Percentiles rank a stretch among this genome's conserved stretches.
Conservation (phyloP, 2,888 invertebrate species). For the Lasioglossum calceatum region DNA sequence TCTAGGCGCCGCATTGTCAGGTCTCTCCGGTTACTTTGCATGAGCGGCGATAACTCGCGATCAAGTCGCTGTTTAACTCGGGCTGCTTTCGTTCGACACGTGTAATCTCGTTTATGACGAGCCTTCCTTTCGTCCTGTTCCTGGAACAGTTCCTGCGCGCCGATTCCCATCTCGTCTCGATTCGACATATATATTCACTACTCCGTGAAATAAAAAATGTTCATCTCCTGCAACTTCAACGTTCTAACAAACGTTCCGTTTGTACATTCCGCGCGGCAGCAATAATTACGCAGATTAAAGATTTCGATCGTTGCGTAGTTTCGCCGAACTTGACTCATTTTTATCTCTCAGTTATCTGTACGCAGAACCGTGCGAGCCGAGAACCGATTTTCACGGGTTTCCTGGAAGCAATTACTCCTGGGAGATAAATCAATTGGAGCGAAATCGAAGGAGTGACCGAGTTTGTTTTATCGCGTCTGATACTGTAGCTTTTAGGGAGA, state of each 20-base stretch:
- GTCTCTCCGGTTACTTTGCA: constrained; percentile 59
- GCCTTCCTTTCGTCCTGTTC: constrained; percentile 29
- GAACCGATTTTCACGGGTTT: not conserved
- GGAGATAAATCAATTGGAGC: not conserved
- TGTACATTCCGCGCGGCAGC: not conserved
- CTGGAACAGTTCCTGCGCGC: constrained; percentile 12
- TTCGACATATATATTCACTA: not conserved
- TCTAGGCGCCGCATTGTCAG: constrained; percentile 35
- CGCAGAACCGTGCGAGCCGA: not conserved
- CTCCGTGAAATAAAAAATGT: not conserved
- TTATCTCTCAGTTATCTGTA: not conserved
- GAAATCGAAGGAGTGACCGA: constrained; percentile 26
- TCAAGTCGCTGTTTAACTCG: constrained; percentile 51
- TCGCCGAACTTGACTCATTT: not conserved
- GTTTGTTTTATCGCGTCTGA: constrained; percentile 37
- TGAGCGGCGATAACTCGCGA: constrained; percentile 56
- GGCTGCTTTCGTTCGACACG: constrained; percentile 48
- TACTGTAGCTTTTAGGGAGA: constrained; percentile 27
- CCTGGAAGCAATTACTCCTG: not conserved
- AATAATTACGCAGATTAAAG: not conserved
- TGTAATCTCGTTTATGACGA: constrained; percentile 68
- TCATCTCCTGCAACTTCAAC: not conserved
- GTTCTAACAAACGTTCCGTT: not conserved
- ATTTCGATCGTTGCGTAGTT: not conserved
- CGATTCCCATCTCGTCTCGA: not conserved